Evolutionary conservation across 2,888 invertebrate genomes (phyloP), one percentile per base, ranked within the genome.

Genomic region (Octodonta nipae): DNA sequence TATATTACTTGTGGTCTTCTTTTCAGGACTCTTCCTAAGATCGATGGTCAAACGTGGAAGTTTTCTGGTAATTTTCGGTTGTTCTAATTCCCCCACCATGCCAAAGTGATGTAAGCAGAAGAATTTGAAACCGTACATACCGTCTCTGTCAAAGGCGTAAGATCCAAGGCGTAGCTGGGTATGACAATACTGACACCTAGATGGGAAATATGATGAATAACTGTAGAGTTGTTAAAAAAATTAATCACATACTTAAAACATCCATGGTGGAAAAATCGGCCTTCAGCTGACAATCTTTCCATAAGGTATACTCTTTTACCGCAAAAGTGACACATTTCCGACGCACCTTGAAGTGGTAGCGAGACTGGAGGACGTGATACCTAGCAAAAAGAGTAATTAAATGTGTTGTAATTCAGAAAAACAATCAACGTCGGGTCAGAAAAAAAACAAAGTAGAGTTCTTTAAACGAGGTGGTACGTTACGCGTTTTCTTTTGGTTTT

Each of bases 241-340:
- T 28, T 7, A 12, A 11, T 14, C 32, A 44, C 44, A 41, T 49
- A 60, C 58, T 59, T 78, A 66, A 95, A 86, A 65, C 95, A 95
- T 26, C 83, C 81, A 35, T 91, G 75, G 64, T 95, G 93, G 58
- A 93, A 77, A 53, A 85, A 85, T 50, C 85, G 72, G 10, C 89
- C 89, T 67, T 88, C 87, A 3, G 91, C 87, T 27, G 77, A 80
- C 42, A 91, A 74, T 42, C 86, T 73, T 61, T 95, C 93, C 68
- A 93, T 89, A 15, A 93, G 74, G 61, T 95, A 95, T 33, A 95
- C 93, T 26, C 86, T 74, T 60, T 84, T 82, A 33, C 78, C 75
- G 64, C 95, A 95, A 64, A 91, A 88, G 66, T 78, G 87, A 65
- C 78, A 88, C 51, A 70, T 70, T 58, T 84, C 82, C 6, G 79